These are phyloP conservation scores for Mesitornis unicolor DNA, from an alignment of 2,113 vertebrate genomes.

Conservation along the genomic window DNA sequence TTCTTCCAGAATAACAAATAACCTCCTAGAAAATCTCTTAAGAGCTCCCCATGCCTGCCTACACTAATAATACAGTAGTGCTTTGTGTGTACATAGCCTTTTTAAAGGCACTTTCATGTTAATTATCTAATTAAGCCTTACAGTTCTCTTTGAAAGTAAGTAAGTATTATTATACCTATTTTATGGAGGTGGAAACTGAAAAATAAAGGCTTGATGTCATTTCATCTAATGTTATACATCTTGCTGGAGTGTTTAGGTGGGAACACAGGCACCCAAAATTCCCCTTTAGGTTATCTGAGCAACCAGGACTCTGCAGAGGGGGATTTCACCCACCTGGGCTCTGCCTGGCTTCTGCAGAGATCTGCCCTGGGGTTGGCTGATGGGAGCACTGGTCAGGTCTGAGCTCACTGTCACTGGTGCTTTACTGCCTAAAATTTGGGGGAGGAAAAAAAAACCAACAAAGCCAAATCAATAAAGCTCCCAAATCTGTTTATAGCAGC, in stretches of 20 bases:
- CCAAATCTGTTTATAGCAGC: neutral
- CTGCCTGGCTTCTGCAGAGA: neutral
- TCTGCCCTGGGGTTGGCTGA: neutral
- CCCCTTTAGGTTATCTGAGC: neutral
- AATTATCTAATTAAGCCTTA: constrained; percentile 68
- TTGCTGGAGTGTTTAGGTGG: neutral
- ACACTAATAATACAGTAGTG: constrained; percentile 61
- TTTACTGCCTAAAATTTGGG: neutral
- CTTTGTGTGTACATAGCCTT: constrained; percentile 48
- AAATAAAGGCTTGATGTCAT: constrained; percentile 25
- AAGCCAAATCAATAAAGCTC: neutral
- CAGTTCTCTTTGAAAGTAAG: constrained; percentile 30
- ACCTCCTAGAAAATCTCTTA: constrained; percentile 43
- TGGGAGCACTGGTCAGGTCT: neutral
- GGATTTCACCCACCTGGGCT: neutral
- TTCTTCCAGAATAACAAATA: constrained; percentile 59
- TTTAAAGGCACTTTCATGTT: constrained; percentile 45
- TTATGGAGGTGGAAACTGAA: constrained; percentile 24
- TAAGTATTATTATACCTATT: constrained; percentile 34
- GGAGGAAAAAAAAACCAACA: rapidly evolving
- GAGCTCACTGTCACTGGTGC: neutral
- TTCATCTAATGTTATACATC: neutral
- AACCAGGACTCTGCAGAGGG: neutral
- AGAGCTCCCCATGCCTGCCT: constrained; percentile 56
- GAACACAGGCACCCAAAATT: neutral